Percentiles rank a stretch among this genome's conserved stretches.
Conservation (phyloP, 2,888 invertebrate species). For the Eledone cirrhosa region DNA sequence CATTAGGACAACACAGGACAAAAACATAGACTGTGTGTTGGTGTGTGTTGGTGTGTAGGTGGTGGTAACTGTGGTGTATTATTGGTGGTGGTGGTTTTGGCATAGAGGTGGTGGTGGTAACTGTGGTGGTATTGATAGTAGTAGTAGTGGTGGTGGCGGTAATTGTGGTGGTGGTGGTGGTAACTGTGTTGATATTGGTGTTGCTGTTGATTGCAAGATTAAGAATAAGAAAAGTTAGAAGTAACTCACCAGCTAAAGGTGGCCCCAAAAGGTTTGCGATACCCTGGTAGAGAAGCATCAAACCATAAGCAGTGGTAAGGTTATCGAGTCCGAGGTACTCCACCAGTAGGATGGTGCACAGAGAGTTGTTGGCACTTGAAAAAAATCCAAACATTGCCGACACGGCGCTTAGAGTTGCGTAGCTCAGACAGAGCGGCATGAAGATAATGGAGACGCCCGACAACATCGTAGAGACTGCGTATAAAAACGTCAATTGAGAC, state of each 20-base stretch:
- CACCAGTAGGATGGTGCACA: slow-evolving; percentile 85
- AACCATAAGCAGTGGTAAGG: slow-evolving; percentile 90
- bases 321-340: slow-evolving; percentile 88
- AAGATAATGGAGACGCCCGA: slow-evolving; percentile 65
- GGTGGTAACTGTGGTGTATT: too few species aligned
- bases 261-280: slow-evolving; percentile 90
- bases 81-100: too few species aligned
- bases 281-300: slow-evolving; percentile 87
- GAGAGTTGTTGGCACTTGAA: slow-evolving; percentile 90
- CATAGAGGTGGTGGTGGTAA: too few species aligned
- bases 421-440: slow-evolving; percentile 54
- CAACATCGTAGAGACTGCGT: slow-evolving; percentile 77
- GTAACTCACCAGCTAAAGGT: slow-evolving; percentile 80
- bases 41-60: too few species aligned
- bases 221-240: background rate
- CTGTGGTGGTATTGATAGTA: too few species aligned
- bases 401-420: slow-evolving; percentile 45
- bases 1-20: too few species aligned
- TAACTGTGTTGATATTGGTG: too few species aligned
- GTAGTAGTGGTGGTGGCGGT: too few species aligned
- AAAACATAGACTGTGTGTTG: too few species aligned
- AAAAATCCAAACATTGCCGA: slow-evolving; percentile 79
- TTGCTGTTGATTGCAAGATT: too few species aligned
- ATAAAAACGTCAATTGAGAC: slow-evolving; percentile 83
- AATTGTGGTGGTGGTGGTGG: too few species aligned